Evolutionary conservation across 2,113 vertebrate species (phyloP).

Genomic region (Cricetomys ansorgei): DNA sequence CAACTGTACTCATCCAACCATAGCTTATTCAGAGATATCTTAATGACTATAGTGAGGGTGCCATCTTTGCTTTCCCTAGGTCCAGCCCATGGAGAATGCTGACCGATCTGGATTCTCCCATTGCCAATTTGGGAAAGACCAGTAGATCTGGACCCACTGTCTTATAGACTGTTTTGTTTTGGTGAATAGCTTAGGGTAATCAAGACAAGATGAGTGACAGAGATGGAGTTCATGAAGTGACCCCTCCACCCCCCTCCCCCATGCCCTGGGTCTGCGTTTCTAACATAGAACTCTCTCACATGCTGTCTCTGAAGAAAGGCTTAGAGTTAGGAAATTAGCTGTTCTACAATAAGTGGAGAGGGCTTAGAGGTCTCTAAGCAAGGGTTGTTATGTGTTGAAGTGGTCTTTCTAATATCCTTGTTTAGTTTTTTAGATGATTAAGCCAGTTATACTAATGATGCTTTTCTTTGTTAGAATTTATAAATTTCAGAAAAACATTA

Average conservation of each 20-base stretch:
- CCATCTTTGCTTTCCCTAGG: background rate
- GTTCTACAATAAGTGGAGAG: background rate
- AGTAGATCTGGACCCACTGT: background rate
- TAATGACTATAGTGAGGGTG: background rate
- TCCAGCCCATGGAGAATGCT: background rate
- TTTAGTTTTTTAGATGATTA: background rate
- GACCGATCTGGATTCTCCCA: background rate
- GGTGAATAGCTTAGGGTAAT: background rate
- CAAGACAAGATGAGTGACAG: background rate
- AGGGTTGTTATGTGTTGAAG: background rate
- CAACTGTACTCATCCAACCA: background rate
- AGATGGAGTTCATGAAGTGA: background rate
- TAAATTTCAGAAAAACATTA: conserved; percentile 3
- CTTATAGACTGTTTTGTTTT: background rate
- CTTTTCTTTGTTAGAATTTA: background rate
- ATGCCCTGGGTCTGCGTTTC: background rate
- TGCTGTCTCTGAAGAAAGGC: background rate
- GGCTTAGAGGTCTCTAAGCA: background rate
- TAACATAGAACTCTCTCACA: background rate
- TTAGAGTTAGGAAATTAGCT: background rate
- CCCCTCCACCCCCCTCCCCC: no score
- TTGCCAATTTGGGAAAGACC: background rate
- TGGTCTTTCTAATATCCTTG: background rate
- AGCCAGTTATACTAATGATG: background rate
- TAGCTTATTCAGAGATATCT: background rate